Evolutionary conservation across 1,140 invertebrate species (phyloP), one percentile per base, ranked within the genome.

Genomic region (Trichoplusia ni): DNA sequence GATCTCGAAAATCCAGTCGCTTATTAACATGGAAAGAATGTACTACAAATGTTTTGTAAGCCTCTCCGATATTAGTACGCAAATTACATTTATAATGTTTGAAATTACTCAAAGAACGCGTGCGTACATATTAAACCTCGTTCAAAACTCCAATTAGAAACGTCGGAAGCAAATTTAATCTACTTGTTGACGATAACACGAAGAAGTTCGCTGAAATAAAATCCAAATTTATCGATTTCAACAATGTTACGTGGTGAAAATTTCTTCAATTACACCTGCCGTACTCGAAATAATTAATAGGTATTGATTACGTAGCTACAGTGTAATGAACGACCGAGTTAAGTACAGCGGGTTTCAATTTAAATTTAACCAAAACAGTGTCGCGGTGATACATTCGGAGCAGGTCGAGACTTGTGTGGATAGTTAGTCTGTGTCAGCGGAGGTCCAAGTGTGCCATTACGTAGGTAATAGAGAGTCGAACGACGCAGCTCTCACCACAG

Each of bases 371-470:
- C 38, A 31, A 79, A 74, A 72, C 69, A 72, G 73, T 70, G 69
- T 67, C 47, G 69, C 46, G 69, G 14, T 42, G 25, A 31, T 19
- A 58, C 64, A 69, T 64, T 59, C 68, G 61, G 54, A 77, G 72
- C 68, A 76, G 77, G 75, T 78, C 69, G 73, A 70, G 79, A 73
- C 66, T 71, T 69, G 69, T 69, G 75, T 70, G 76, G 65, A 70
- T 70, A 75, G 72, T 79, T 80, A 79, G 75, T 79, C 62, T 70
- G 60, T 72, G 81, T 82, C 78, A 71, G 75, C 64, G 47, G 67
- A 71, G 71, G 68, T 69, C 70, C 69, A 62, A 67, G 42, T 65
- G 64, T 64, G 68, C 72, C 69, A 77, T 75, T 77, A 74, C 70
- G 63, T 68, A 62, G 56, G 77, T 79, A 77, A 76, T 76, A 74